A percentile compares a stretch with the other conserved stretches of the same genome.
phyloP scores from a whole-genome alignment of 2,797 vertebrate genomes.

The Cynopterus sphinx region DNA sequence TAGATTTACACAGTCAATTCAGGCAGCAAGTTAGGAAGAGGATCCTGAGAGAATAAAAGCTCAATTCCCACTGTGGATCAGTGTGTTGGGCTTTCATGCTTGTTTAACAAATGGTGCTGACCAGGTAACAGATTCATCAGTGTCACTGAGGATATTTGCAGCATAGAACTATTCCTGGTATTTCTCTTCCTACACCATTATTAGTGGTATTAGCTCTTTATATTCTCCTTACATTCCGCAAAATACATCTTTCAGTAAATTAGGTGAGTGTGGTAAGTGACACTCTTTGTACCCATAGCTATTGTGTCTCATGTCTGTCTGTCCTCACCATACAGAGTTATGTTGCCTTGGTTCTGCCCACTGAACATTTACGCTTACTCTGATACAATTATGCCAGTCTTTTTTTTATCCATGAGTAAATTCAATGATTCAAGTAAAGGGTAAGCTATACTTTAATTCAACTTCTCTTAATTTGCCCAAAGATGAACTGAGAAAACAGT shows the following conservation, averaged over 20 bases:
- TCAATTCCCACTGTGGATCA: neutral
- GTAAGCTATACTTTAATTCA: neutral
- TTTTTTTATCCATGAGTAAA: neutral
- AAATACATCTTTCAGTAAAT: neutral
- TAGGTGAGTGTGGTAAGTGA: neutral
- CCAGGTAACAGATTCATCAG: neutral
- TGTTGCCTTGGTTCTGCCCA: neutral
- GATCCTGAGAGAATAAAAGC: neutral
- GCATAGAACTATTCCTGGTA: neutral
- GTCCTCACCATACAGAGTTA: neutral
- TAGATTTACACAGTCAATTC: neutral
- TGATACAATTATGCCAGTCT: neutral
- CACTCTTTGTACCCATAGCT: neutral
- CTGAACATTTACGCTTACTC: neutral
- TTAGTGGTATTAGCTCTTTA: neutral
- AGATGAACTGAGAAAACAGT: neutral
- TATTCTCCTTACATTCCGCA: neutral
- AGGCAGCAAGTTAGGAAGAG: neutral
- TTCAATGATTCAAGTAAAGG: neutral
- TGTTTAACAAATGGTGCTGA: neutral
- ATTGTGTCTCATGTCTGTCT: neutral
- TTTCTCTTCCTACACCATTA: neutral
- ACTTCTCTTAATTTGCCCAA: conserved; percentile 5
- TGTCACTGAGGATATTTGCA: neutral
- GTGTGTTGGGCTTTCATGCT: neutral